Evolutionary conservation across 2,888 invertebrate genomes (phyloP), one percentile per base, ranked within the genome.

Genomic region (Lagria hirta): DNA sequence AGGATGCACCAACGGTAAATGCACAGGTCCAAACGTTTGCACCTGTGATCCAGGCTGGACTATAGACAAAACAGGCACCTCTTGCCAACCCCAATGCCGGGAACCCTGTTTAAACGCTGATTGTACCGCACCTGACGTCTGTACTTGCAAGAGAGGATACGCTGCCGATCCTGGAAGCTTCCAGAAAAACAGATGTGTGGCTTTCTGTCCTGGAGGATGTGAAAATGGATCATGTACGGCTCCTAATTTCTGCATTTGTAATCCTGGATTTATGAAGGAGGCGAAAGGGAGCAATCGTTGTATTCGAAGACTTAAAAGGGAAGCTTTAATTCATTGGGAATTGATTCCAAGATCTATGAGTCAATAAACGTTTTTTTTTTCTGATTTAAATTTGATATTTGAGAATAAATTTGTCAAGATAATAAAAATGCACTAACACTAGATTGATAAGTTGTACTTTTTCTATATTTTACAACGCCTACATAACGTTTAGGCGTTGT

Each of bases 231-330:
- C 76, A 11, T 88, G 88, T 55, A 79, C 84, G 0, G 79, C 80
- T 0, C 88, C 88, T 0, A 82, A 86, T 66, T 78, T 82, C 58
- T 88, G 88, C 61, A 75, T 84, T 44, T 88, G 88, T 59, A 81
- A 83, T 55, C 74, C 76, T 0, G 88, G 88, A 1, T 88, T 74
- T 62, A 66, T 73, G 37, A 84, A 83, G 55, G 81, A 83, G 56
- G 75, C 78, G 1, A 83, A 82, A 57, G 81, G 81, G 1, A 76
- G 80, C n/a, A 76, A 80, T 28, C 65, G 72, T 4, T 88, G 87
- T 60, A 70, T 84, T 4, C 78, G 74, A 45, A 72, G 77, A 15
- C 61, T 70, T 11, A 66, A 72, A 16, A 61, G 77, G 34, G 70
- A 73, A 0, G 40, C 52, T 5, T 22, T 32, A 3, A 26, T 57